phyloP scores from a whole-genome alignment of 2,888 invertebrate species.

The Mellilla xanthometata region DNA sequence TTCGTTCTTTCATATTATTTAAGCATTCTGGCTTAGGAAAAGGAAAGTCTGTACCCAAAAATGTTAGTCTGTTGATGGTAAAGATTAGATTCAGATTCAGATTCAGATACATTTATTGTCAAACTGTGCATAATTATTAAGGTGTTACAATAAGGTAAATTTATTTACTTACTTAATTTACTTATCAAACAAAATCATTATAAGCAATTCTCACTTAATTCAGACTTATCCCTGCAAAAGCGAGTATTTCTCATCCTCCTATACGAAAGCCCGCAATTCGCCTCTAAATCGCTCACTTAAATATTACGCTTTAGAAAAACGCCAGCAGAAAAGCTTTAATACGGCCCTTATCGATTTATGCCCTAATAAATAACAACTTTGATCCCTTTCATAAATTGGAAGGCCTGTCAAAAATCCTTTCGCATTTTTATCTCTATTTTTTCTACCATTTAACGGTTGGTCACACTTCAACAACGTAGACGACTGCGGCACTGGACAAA shows the following conservation, averaged over 20 bases:
- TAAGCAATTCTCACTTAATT: neutral
- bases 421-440: slow-evolving; percentile 40
- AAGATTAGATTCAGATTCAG: too few relatives aligned
- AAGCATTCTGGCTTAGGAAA: too few relatives aligned
- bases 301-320: slow-evolving; percentile 29
- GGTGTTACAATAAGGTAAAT: too few relatives aligned
- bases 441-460: slow-evolving; percentile 18
- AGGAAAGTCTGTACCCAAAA: too few relatives aligned
- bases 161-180: too few relatives aligned
- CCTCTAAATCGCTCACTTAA: slow-evolving; percentile 17
- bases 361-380: slow-evolving; percentile 60
- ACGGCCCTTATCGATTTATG: slow-evolving; percentile 44
- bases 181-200: too few relatives aligned
- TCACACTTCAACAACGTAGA: slow-evolving; percentile 6
- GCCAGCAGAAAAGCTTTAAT: slow-evolving; percentile 43
- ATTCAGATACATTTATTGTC: too few relatives aligned
- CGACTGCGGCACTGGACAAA: slow-evolving; percentile 3
- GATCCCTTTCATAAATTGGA: slow-evolving; percentile 56
- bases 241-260: slow-evolving; percentile 11
- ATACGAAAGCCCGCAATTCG: slow-evolving; percentile 21
- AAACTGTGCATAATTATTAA: too few relatives aligned
- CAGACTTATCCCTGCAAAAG: neutral
- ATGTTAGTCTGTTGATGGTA: too few relatives aligned
- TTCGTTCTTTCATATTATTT: too few relatives aligned
- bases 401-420: slow-evolving; percentile 44